Percentiles rank a stretch among this genome's conserved stretches.
These are phyloP conservation scores for Aleiodes sp. DNA, from an alignment of 1,140 invertebrate genomes.

Conservation along the genomic window DNA sequence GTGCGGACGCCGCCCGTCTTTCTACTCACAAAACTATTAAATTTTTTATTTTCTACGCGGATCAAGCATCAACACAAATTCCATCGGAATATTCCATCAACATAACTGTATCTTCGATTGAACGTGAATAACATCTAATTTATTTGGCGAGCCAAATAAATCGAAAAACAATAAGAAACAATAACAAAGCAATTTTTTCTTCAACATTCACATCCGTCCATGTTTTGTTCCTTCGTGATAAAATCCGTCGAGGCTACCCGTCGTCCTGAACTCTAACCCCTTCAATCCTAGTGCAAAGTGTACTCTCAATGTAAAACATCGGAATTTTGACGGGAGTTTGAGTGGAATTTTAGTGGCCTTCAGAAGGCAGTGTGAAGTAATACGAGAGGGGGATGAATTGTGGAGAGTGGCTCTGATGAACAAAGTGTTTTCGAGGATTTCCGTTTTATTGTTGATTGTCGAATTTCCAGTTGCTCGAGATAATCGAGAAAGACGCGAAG, in stretches of 20 bases:
- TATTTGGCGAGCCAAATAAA: too few relatives aligned
- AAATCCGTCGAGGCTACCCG: constrained; percentile 12
- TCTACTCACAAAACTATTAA: background rate
- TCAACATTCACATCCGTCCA: constrained; percentile 9
- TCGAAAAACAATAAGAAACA: background rate
- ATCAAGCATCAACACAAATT: background rate
- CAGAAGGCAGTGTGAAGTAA: too few relatives aligned
- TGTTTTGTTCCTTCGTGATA: background rate
- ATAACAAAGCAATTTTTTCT: background rate
- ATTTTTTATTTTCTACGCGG: background rate
- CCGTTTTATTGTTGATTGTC: too few relatives aligned
- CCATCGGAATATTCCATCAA: background rate
- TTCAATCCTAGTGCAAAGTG: background rate
- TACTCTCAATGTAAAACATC: too few relatives aligned
- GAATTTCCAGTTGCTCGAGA: too few relatives aligned
- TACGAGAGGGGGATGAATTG: too few relatives aligned
- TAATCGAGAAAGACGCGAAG: too few relatives aligned
- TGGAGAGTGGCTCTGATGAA: too few relatives aligned
- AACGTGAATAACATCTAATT: too few relatives aligned
- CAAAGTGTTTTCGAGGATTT: too few relatives aligned
- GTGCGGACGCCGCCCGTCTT: constrained; percentile 49
- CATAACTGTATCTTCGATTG: too few relatives aligned
- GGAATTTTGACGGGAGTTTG: too few relatives aligned
- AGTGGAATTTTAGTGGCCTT: background rate
- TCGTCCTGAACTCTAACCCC: background rate